Evolutionary conservation across 2,888 invertebrate genomes (phyloP).

Genomic region (Cosmopolites sordidus): DNA sequence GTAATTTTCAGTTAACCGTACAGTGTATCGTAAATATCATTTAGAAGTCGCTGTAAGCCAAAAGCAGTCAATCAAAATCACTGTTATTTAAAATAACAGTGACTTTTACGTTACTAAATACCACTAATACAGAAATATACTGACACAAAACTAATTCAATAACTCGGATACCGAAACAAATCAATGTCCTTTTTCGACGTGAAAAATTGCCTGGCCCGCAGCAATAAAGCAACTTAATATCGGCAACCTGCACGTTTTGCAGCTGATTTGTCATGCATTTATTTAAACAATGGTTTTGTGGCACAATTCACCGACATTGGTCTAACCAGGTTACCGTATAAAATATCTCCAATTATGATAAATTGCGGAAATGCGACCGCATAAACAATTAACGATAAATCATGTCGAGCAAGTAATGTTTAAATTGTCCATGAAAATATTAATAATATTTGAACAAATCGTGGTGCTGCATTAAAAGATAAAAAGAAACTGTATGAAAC

Average conservation of each 20-base stretch:
- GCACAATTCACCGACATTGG: neutral
- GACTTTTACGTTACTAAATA: too few relatives aligned
- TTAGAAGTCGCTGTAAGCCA: too few relatives aligned
- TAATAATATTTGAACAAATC: too few relatives aligned
- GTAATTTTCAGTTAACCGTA: too few relatives aligned
- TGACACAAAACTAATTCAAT: too few relatives aligned
- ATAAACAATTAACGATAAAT: conserved; percentile 2
- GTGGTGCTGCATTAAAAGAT: too few relatives aligned
- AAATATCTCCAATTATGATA: neutral
- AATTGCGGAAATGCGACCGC: neutral
- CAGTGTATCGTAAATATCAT: too few relatives aligned
- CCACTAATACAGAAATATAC: too few relatives aligned
- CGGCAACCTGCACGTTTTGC: neutral
- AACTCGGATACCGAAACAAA: neutral
- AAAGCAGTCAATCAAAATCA: too few relatives aligned
- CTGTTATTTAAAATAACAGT: too few relatives aligned
- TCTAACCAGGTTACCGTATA: neutral
- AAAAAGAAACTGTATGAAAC: too few relatives aligned
- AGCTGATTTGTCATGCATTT: conserved; percentile 1
- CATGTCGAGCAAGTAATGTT: neutral
- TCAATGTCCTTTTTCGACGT: neutral
- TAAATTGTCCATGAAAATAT: conserved; percentile 1
- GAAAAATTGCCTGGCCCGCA: neutral
- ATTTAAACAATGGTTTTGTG: neutral
- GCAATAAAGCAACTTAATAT: neutral